Percentiles rank a stretch among this genome's conserved stretches.
phyloP scores from a whole-genome alignment of 2,113 vertebrate species.

The Gadus macrocephalus region DNA sequence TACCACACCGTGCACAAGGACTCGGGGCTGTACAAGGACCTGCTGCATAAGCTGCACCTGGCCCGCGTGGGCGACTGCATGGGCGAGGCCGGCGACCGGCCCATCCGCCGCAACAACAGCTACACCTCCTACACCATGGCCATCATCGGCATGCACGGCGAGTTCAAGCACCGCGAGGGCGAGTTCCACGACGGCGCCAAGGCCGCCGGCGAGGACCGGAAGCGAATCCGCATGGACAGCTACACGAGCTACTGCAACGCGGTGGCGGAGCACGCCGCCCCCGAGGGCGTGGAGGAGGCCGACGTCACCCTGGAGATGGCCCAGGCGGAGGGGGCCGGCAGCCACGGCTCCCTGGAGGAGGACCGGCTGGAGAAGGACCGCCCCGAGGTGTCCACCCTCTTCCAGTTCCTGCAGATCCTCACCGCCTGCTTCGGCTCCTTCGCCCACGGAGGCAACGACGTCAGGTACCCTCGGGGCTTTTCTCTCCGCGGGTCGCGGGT shows the following conservation, averaged over 20 bases:
- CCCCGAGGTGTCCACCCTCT: constrained; percentile 89
- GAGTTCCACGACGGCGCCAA: constrained; percentile 66
- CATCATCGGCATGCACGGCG: constrained; percentile 93
- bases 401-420: constrained; percentile 97
- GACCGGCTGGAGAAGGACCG: constrained; percentile 83
- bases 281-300: constrained; percentile 57
- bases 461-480: constrained; percentile 75
- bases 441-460: constrained; percentile 94
- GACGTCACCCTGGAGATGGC: constrained; percentile 72
- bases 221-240: constrained; percentile 93
- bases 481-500: background rate
- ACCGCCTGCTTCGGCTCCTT: constrained; percentile 98
- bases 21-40: constrained; percentile 94
- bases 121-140: constrained; percentile 99
- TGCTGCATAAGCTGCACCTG: constrained; percentile 94
- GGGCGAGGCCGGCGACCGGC: constrained; percentile 86
- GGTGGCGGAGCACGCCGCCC: constrained; percentile 78
- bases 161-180: constrained; percentile 74
- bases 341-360: constrained; percentile 78
- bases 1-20: constrained; percentile 98
- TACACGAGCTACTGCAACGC: constrained; percentile 98
- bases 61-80: constrained; percentile 96
- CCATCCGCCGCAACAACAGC: constrained; percentile 93
- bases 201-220: constrained; percentile 68
- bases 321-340: constrained; percentile 69